Evolutionary conservation across 2,797 vertebrate species (phyloP).

Genomic region (Etheostoma nigrum): DNA sequence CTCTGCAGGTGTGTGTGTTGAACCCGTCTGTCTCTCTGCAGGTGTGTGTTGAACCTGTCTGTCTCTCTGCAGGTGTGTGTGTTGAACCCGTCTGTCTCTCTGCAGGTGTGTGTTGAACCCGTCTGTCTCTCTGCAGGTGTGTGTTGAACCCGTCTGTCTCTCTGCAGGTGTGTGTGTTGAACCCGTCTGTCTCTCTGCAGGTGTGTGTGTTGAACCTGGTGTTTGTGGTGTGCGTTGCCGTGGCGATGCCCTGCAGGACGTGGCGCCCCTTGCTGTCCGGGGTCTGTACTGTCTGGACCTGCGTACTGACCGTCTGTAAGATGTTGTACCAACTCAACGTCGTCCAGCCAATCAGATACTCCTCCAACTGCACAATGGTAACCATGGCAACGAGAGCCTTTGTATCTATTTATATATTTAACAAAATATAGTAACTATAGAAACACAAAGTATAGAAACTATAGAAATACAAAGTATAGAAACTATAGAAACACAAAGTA

Average conservation of each 20-base stretch:
- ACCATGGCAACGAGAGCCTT: not conserved
- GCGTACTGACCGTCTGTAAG: slow-evolving; percentile 94
- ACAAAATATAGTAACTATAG: too few species aligned
- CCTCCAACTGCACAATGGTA: slow-evolving; percentile 91
- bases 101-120: not conserved
- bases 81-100: not conserved
- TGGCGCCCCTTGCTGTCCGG: slow-evolving; percentile 92
- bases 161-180: not conserved
- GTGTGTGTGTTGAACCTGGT: slow-evolving; percentile 95
- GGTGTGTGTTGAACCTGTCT: not conserved
- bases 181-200: slow-evolving; percentile 71
- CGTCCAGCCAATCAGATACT: slow-evolving; percentile 89
- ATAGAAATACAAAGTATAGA: too few species aligned
- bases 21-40: not conserved
- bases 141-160: not conserved
- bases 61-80: not conserved
- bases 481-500: too few species aligned
- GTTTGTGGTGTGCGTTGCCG: slow-evolving; percentile 92
- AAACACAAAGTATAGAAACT: too few species aligned
- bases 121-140: not conserved
- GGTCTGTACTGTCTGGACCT: slow-evolving; percentile 95
- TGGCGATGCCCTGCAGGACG: slow-evolving; percentile 91
- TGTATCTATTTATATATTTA: not conserved
- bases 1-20: not conserved
- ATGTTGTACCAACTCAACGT: slow-evolving; percentile 96